Evolutionary conservation across 92 coral and sea anemone species (phyloP).

Genomic region (Ricordea florida): DNA sequence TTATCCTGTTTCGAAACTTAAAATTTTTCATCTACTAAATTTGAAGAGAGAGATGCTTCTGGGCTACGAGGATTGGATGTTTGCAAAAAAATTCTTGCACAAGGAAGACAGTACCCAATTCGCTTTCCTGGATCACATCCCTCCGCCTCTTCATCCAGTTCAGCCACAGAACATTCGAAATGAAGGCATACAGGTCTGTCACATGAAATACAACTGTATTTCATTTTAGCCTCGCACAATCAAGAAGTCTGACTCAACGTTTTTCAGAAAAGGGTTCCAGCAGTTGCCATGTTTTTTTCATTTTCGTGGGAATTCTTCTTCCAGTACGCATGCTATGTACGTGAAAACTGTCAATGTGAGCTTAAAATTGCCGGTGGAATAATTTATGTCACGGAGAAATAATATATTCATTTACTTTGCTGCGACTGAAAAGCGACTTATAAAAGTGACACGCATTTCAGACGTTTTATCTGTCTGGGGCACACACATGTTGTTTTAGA

Average conservation of each 20-base stretch:
- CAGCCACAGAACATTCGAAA: too few species aligned
- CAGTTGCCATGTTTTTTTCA: constrained; percentile 38
- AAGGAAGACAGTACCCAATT: too few species aligned
- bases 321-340: constrained; percentile 3
- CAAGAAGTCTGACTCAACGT: constrained; percentile 15
- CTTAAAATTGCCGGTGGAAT: too few species aligned
- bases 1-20: too few species aligned
- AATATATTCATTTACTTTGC: neutral
- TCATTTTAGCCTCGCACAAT: constrained; percentile 24
- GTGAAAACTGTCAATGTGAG: neutral
- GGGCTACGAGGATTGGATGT: too few species aligned
- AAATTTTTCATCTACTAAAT: too few species aligned
- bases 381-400: neutral
- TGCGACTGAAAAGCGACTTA: neutral
- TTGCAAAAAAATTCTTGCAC: too few species aligned
- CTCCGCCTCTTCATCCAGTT: too few species aligned
- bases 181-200: neutral
- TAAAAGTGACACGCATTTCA: neutral
- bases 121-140: too few species aligned
- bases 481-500: too few species aligned
- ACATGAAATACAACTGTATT: constrained; percentile 17
- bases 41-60: too few species aligned
- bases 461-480: too few species aligned
- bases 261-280: constrained; percentile 32
- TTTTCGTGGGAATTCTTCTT: constrained; percentile 34